Conservation (phyloP, 2,888 invertebrate genomes). For the Blomia tropicalis region DNA sequence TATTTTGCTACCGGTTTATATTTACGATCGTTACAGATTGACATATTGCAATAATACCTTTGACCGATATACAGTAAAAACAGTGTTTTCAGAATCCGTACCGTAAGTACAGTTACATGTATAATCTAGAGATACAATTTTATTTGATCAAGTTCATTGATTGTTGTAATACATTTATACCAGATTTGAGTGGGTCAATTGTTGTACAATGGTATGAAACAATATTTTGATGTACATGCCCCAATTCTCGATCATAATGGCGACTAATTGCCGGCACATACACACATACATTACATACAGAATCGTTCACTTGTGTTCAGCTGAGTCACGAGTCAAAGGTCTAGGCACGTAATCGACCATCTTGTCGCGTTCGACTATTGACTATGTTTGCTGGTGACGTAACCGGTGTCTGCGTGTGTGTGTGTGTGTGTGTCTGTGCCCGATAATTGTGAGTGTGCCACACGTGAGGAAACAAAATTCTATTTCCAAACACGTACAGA, state of each 20-base stretch:
- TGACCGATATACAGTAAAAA: too few species aligned
- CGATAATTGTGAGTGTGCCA: conserved; percentile 3
- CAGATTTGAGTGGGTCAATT: neutral
- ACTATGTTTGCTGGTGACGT: neutral
- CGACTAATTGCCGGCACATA: neutral
- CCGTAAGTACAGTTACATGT: too few species aligned
- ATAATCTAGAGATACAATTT: too few species aligned
- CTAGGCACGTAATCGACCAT: conserved; percentile 1
- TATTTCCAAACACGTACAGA: conserved; percentile 11
- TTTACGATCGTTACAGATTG: too few species aligned
- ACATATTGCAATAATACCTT: too few species aligned
- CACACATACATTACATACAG: neutral
- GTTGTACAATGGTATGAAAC: neutral
- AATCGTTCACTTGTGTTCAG: neutral
- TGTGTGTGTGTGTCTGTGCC: neutral
- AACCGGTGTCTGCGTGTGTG: conserved; percentile 1
- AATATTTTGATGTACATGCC: neutral
- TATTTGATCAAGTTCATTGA: too few species aligned
- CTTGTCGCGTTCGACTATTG: conserved; percentile 1
- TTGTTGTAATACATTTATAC: neutral
- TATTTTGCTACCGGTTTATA: too few species aligned
- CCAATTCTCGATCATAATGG: neutral
- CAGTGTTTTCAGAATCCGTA: too few species aligned
- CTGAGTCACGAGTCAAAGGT: conserved; percentile 11
- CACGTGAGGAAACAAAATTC: conserved; percentile 1